phyloP scores from a whole-genome alignment of 2,888 invertebrate species.

The Orthonevra nobilis region DNA sequence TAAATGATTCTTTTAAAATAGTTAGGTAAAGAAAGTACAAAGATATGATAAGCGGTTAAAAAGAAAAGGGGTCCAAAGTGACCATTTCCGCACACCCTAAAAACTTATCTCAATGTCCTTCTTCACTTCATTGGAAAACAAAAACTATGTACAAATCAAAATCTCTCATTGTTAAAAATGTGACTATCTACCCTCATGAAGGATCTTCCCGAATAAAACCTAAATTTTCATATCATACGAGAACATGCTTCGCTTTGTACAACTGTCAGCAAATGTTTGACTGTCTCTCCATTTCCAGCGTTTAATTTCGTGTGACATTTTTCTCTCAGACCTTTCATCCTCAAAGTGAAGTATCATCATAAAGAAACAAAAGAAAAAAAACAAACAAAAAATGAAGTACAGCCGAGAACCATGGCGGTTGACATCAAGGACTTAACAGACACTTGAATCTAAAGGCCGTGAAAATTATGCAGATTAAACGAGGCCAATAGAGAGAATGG shows the following conservation, averaged over 20 bases:
- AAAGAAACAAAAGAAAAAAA: constrained; percentile 30
- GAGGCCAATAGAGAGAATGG: constrained; percentile 72
- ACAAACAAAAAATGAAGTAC: constrained; percentile 45
- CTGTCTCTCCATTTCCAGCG: constrained; percentile 38
- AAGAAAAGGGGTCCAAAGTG: no score
- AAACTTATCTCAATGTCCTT: no score
- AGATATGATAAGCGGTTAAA: no score
- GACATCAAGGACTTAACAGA: constrained; percentile 74
- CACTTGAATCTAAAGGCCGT: constrained; percentile 72
- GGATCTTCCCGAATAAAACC: background rate
- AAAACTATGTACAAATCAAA: no score
- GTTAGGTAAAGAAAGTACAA: no score
- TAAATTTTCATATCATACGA: background rate
- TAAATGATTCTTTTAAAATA: no score
- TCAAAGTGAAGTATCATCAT: constrained; percentile 43
- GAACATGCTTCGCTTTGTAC: constrained; percentile 8
- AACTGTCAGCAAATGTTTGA: constrained; percentile 58
- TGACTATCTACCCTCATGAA: no score
- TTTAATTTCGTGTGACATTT: constrained; percentile 54
- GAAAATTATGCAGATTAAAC: constrained; percentile 76
- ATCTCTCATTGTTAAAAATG: no score
- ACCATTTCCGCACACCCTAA: no score
- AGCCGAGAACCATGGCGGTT: constrained; percentile 61
- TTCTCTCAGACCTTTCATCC: constrained; percentile 43
- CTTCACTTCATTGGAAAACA: no score